Conservation (phyloP, 2,888 invertebrate species). For the Ophion slaviceki region DNA sequence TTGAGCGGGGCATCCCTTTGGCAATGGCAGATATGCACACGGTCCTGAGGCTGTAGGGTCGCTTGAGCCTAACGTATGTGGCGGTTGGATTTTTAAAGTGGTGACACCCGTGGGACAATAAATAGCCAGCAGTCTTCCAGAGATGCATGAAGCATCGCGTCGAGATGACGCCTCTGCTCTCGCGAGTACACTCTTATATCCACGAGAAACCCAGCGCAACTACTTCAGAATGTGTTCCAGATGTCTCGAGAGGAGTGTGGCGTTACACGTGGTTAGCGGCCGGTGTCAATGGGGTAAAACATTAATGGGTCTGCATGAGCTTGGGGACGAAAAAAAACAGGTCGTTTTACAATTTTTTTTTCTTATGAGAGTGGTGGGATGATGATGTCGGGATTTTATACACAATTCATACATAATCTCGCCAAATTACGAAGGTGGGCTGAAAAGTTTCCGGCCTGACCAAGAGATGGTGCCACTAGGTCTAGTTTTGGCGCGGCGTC, state of each 20-base stretch:
- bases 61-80: slow-evolving; percentile 12
- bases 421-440: too few relatives aligned
- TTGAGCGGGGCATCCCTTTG: neutral
- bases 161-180: slow-evolving; percentile 38
- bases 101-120: slow-evolving; percentile 45
- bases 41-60: neutral
- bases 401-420: neutral
- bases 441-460: too few relatives aligned
- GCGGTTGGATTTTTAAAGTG: slow-evolving; percentile 54
- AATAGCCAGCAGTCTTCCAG: slow-evolving; percentile 9
- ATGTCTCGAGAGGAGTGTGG: neutral
- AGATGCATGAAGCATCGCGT: slow-evolving; percentile 30
- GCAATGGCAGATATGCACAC: neutral
- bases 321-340: neutral
- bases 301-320: slow-evolving; percentile 38
- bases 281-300: slow-evolving; percentile 41
- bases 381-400: neutral
- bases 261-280: slow-evolving; percentile 25
- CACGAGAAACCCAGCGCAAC: neutral
- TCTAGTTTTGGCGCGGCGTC: too few relatives aligned
- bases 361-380: neutral
- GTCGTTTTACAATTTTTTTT: neutral
- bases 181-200: slow-evolving; percentile 10
- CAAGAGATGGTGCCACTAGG: too few relatives aligned
- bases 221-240: neutral